A percentile compares a stretch with the other conserved stretches of the same genome.
These are phyloP conservation scores for Yasuhikotakia modesta DNA, from an alignment of 2,797 vertebrate species.

Conservation along the genomic window DNA sequence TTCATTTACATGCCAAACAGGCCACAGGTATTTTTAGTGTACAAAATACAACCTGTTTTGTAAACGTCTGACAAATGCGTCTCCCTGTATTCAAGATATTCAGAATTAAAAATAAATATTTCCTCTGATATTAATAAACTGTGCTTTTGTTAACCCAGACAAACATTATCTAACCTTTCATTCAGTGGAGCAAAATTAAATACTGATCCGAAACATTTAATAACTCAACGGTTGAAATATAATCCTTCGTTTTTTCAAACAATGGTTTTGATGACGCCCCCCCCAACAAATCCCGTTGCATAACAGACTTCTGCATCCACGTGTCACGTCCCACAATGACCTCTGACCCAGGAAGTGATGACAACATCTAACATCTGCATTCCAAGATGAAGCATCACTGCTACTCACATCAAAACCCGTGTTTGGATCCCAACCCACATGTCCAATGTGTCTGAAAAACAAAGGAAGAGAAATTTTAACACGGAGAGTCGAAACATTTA, in stretches of 20 bases:
- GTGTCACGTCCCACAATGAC: background rate
- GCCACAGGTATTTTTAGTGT: no score
- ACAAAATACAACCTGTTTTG: no score
- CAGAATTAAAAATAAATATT: background rate
- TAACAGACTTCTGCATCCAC: constrained; percentile 43
- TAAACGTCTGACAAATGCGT: no score
- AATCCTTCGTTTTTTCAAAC: constrained; percentile 46
- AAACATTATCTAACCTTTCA: constrained; percentile 26
- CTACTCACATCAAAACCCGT: constrained; percentile 97
- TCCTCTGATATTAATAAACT: background rate
- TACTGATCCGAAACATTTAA: constrained; percentile 14
- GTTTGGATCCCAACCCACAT: constrained; percentile 98
- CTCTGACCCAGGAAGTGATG: background rate
- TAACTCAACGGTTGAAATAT: constrained; percentile 51
- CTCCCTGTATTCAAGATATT: no score
- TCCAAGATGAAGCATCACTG: background rate
- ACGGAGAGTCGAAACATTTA: no score
- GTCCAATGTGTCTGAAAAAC: constrained; percentile 86
- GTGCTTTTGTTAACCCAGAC: background rate
- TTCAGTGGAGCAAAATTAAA: background rate
- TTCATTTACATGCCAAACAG: no score
- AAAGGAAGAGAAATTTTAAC: background rate
- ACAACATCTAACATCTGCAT: no score
- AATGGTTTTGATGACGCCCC: constrained; percentile 61
- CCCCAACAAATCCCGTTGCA: constrained; percentile 63